phyloP scores from a whole-genome alignment of 2,797 vertebrate genomes.

The Lutjanus argentimaculatus region DNA sequence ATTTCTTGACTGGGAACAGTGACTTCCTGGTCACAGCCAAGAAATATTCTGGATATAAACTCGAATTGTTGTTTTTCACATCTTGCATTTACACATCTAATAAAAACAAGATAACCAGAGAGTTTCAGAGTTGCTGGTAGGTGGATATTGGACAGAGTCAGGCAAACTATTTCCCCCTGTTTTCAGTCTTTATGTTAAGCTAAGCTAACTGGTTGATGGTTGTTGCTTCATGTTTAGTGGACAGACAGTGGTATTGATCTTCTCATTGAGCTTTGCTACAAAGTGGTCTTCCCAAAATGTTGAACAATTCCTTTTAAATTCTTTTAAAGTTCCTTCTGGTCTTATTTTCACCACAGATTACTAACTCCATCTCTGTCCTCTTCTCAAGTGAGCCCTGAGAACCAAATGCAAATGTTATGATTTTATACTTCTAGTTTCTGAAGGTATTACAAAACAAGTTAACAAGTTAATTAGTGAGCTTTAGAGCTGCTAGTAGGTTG shows the following conservation, averaged over 20 bases:
- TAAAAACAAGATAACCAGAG: not conserved
- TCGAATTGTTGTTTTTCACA: not conserved
- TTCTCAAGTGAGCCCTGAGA: not conserved
- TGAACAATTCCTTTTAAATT: not conserved
- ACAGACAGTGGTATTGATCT: not conserved
- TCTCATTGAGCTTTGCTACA: not conserved
- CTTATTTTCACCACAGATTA: not conserved
- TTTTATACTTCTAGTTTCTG: not conserved
- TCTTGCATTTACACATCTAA: not conserved
- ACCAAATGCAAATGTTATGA: not conserved
- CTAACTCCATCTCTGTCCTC: not conserved
- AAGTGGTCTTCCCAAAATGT: not conserved
- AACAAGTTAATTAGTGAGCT: not conserved
- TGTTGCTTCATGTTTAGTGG: not conserved
- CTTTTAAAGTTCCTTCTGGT: not conserved
- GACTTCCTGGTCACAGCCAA: not conserved
- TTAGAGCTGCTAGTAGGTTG: not conserved
- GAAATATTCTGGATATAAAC: not conserved
- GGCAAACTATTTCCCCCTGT: not conserved
- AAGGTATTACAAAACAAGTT: not conserved
- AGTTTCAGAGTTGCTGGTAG: not conserved
- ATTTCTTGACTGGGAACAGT: not conserved
- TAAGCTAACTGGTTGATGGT: not conserved
- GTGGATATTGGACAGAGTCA: not conserved
- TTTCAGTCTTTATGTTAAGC: not conserved